Base-by-base conservation (phyloP, 1,140 invertebrate species). In the Ips nitidus region DNA sequence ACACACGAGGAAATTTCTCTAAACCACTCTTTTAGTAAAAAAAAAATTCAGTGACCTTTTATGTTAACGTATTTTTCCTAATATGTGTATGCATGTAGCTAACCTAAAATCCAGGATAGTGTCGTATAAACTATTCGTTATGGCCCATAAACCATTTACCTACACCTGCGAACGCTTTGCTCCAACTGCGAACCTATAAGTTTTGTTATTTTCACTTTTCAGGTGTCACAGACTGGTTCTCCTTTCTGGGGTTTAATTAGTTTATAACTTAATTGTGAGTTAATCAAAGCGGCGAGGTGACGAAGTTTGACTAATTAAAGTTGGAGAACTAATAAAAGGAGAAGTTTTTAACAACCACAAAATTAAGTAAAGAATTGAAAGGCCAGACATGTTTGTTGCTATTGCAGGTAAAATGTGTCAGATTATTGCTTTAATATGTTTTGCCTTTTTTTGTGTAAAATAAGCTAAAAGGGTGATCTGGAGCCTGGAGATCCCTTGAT, bases 61-160 rank as follows among this genome's bases (percentile, higher is more conserved):
- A 50, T 50, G 45, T 50, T 50, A 22, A 22, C 22, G 45, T 37
- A 55, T 55, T 55, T 55, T 55, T 37, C 52, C 36, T 36, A 8
- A n/a, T 41, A 43, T 55, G 50, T 63, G 60, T 63, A 64, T 43
- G 50, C 47, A 36, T 43, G 52, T 64, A 53, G 40, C 50, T 64
- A 37, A 41, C 62, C 62, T 42, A 64, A 64, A 64, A 64, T 64
- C 62, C 55, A 39, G 47, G 55, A 64, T 64, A 22, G 62, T 40
- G 62, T 64, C 62, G 36, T 64, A 64, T 64, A 64, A 64, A 64
- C 50, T 55, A 41, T 64, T 43, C 62, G 50, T 64, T 64, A 64
- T 64, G 62, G 62, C 50, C 37, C 52, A 55, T 64, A 64, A 64
- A 64, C 50, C 62, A 47, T 64, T 64, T 64, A 55, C n/a, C 50